phyloP scores from a whole-genome alignment of 2,113 vertebrate genomes.

The Rhineura floridana region DNA sequence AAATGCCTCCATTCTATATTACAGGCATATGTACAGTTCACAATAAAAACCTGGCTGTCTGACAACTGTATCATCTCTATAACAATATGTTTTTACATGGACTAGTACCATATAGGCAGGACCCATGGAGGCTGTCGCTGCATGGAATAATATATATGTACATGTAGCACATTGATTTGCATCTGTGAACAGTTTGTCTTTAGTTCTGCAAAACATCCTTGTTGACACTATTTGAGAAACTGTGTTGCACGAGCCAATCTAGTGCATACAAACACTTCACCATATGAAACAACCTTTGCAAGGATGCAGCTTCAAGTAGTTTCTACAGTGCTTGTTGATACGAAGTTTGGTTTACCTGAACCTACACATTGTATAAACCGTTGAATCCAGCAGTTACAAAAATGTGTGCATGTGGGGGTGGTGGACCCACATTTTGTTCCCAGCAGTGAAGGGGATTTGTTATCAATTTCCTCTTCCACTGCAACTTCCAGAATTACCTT shows the following conservation, averaged over 20 bases:
- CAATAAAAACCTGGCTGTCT: slow-evolving; percentile 54
- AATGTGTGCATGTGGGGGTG: too few species aligned
- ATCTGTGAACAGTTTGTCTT: not conserved
- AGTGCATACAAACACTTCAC: not conserved
- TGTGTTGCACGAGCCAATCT: not conserved
- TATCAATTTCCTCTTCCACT: too few species aligned
- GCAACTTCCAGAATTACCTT: too few species aligned
- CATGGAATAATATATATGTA: not conserved
- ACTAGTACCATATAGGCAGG: not conserved
- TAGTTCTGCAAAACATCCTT: not conserved
- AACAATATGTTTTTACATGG: slow-evolving; percentile 40
- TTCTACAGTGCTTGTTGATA: not conserved
- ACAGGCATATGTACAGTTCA: slow-evolving; percentile 45
- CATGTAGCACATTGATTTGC: not conserved
- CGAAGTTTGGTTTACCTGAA: not conserved
- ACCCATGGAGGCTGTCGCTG: too few species aligned
- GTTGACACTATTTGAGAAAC: not conserved
- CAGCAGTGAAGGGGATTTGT: too few species aligned
- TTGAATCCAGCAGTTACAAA: not conserved
- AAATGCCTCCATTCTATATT: slow-evolving; percentile 18
- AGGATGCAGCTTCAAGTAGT: not conserved
- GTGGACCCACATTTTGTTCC: too few species aligned
- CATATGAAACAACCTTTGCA: not conserved
- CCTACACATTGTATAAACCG: not conserved
- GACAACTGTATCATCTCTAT: slow-evolving; percentile 35